Evolutionary conservation across 2,113 vertebrate genomes (phyloP).

Genomic region (Bagarius yarrelli): DNA sequence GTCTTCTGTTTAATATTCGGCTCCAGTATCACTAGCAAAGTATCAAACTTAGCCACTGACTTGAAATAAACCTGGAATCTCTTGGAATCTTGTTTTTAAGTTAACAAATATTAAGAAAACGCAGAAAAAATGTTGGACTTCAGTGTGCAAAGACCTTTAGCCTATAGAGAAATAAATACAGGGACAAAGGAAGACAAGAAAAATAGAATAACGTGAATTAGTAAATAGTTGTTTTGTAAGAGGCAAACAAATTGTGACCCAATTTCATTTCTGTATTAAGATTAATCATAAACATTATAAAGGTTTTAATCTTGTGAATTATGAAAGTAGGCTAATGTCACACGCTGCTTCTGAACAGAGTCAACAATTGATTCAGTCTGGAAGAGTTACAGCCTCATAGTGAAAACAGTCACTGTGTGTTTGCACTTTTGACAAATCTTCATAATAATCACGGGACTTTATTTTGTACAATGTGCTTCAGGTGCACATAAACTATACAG

Average conservation of each 20-base stretch:
- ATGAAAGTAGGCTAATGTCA: conserved; percentile 1
- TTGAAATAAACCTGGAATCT: too few species aligned
- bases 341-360: not conserved
- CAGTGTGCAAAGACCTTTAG: not conserved
- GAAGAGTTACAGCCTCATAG: conserved; percentile 24
- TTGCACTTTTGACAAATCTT: not conserved
- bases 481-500: not conserved
- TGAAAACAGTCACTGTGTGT: not conserved
- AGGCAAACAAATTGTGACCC: not conserved
- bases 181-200: not conserved
- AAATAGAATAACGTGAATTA: not conserved
- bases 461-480: not conserved
- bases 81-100: too few species aligned
- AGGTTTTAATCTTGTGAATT: conserved; percentile 5
- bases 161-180: not conserved
- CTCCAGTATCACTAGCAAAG: too few species aligned
- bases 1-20: too few species aligned
- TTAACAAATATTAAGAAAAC: too few species aligned
- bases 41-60: too few species aligned
- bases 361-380: conserved; percentile 14
- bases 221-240: not conserved
- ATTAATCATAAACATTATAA: not conserved
- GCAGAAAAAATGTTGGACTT: too few species aligned
- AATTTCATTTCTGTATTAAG: not conserved
- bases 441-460: not conserved